Evolutionary conservation across 2,888 invertebrate genomes (phyloP).

Genomic region (Pelosia muscerda): DNA sequence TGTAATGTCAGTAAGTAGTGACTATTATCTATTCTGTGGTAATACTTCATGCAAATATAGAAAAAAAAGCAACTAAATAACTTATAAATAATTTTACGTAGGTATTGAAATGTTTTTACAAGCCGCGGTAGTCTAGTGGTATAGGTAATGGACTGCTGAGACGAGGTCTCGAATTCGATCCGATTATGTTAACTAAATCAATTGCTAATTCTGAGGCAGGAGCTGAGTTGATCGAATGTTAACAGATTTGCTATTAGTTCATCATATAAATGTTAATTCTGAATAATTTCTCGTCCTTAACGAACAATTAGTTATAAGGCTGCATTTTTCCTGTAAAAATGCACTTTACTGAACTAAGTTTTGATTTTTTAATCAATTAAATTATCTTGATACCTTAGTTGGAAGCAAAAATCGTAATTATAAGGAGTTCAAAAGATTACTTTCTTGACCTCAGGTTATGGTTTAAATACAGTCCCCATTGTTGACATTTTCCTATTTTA

Average conservation of each 20-base stretch:
- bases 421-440: background rate
- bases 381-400: background rate
- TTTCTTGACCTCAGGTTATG: background rate
- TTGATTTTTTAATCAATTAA: background rate
- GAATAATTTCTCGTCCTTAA: background rate
- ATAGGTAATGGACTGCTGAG: no score
- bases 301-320: background rate
- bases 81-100: constrained; percentile 10
- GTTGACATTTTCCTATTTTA: background rate
- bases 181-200: background rate
- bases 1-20: background rate
- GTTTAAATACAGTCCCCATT: no score
- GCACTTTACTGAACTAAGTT: background rate
- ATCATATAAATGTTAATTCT: background rate
- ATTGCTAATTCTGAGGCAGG: background rate
- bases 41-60: background rate
- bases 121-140: no score
- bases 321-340: background rate
- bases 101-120: no score
- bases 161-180: no score
- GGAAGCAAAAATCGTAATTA: background rate
- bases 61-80: background rate
- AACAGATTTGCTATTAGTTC: background rate
- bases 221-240: background rate
- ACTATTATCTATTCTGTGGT: no score